Conservation (phyloP, 2,888 invertebrate species). For the Carcina quercana region DNA sequence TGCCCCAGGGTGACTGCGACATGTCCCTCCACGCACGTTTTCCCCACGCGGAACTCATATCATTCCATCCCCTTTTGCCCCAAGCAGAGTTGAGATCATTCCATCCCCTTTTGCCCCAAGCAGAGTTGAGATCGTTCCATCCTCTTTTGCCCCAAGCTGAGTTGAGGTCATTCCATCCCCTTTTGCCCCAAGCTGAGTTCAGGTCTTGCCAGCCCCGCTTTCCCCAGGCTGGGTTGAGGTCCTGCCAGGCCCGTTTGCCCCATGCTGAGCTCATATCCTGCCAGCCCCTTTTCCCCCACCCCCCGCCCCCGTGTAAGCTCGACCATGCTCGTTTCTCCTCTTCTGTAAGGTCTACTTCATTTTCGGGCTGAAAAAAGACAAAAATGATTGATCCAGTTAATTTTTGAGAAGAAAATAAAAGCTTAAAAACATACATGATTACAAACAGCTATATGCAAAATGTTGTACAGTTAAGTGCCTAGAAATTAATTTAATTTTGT, state of each 20-base stretch:
- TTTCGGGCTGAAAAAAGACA: conserved; percentile 46
- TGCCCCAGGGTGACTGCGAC: conserved; percentile 72
- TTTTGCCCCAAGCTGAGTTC: conserved; percentile 72
- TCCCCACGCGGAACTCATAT: conserved; percentile 70
- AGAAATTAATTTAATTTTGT: too few species aligned
- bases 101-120: conserved; percentile 30
- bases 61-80: conserved; percentile 77
- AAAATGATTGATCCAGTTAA: too few species aligned
- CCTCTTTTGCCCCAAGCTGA: conserved; percentile 57
- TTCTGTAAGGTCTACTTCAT: conserved; percentile 62
- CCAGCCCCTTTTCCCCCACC: conserved; percentile 74
- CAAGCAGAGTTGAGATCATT: conserved; percentile 65
- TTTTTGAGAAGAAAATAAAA: too few species aligned
- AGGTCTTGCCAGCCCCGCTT: conserved; percentile 73
- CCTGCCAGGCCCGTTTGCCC: conserved; percentile 77
- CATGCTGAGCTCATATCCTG: conserved; percentile 70
- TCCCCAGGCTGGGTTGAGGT: conserved; percentile 60
- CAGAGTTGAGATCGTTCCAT: conserved; percentile 5
- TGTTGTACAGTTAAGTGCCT: too few species aligned
- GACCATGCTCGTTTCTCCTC: conserved; percentile 78
- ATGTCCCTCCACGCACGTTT: conserved; percentile 77
- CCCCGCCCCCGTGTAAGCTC: conserved; percentile 64
- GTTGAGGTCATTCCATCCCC: conserved; percentile 53
- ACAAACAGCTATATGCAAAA: too few species aligned
- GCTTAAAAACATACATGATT: too few species aligned